phyloP scores from a whole-genome alignment of 2,888 invertebrate species.

The Cyaniris semiargus region DNA sequence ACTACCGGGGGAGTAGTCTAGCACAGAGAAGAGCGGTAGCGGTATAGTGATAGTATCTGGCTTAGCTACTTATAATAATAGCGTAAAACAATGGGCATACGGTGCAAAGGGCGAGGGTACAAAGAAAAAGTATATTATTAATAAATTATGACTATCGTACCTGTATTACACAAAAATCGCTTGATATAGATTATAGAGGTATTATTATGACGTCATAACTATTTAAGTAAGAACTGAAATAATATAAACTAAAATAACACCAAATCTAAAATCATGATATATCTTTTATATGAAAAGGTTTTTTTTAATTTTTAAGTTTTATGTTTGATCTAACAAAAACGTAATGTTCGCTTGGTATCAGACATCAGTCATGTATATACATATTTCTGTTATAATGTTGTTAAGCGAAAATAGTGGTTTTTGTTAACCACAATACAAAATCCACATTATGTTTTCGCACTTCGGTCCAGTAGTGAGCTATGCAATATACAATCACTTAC shows the following conservation, averaged over 20 bases:
- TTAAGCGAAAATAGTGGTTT: too few species aligned
- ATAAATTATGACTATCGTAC: background rate
- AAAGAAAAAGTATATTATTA: background rate
- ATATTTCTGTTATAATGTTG: too few species aligned
- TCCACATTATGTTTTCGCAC: too few species aligned
- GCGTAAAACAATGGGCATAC: constrained; percentile 1
- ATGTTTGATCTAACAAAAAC: too few species aligned
- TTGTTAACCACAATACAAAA: too few species aligned
- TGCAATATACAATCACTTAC: too few species aligned
- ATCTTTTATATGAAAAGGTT: too few species aligned
- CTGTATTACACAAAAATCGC: background rate
- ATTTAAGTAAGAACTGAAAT: background rate
- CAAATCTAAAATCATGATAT: too few species aligned
- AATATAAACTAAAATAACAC: background rate
- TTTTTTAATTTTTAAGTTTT: too few species aligned
- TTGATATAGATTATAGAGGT: background rate
- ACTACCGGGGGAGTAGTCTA: constrained; percentile 53
- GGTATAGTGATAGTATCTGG: constrained; percentile 38
- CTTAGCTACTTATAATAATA: background rate
- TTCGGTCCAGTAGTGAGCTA: too few species aligned
- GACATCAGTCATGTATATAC: too few species aligned
- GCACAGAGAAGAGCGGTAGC: constrained; percentile 56
- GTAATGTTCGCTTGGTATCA: too few species aligned
- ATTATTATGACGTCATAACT: background rate
- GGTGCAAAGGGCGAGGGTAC: constrained; percentile 8